Evolutionary conservation across 2,113 vertebrate genomes (phyloP), one percentile per base, ranked within the genome.

Genomic region (Perccottus glenii): DNA sequence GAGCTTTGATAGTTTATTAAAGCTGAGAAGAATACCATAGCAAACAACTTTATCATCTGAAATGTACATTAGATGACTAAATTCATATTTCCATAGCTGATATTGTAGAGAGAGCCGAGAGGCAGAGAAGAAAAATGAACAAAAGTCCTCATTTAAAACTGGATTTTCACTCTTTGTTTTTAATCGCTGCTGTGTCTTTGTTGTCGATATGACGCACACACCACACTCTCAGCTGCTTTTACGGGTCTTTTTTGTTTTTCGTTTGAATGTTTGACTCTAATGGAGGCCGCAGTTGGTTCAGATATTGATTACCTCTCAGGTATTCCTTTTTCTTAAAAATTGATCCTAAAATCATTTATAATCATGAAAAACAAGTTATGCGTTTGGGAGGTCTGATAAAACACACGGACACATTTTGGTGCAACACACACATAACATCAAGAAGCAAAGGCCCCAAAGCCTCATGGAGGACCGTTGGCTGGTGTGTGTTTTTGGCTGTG

Each of bases 291-390:
- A 73, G 64, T 85, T 73, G 72, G 72, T 73, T 73, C 45, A 75
- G 33, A 66, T 87, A 90, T 89, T 77, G 86, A 91, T 87, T 62
- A 75, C 69, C 84, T 81, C 80, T 85, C 78, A 82, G 83, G 82
- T 86, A 77, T 71, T 80, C 55, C 27, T 60, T 67, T 77, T 77
- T 58, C 70, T 64, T 19, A 0, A 77, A 82, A 84, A 89, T 87
- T 81, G 87, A 89, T 89, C 77, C 67, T 63, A 77, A 80, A 86
- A 86, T 84, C 70, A 47, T 75, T 84, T 36, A 55, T 79, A 76
- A 86, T 87, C 72, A 73, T 60, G 69, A 60, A 81, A 52, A 76
- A 58, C 56, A 38, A 77, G 65, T 61, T 81, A 60, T 77, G 64
- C 50, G 35, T 82, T 84, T 73, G 80, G 78, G 60, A 83, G 73